Conservation (phyloP, 2,113 vertebrate genomes). For the Myrmecobius fasciatus region DNA sequence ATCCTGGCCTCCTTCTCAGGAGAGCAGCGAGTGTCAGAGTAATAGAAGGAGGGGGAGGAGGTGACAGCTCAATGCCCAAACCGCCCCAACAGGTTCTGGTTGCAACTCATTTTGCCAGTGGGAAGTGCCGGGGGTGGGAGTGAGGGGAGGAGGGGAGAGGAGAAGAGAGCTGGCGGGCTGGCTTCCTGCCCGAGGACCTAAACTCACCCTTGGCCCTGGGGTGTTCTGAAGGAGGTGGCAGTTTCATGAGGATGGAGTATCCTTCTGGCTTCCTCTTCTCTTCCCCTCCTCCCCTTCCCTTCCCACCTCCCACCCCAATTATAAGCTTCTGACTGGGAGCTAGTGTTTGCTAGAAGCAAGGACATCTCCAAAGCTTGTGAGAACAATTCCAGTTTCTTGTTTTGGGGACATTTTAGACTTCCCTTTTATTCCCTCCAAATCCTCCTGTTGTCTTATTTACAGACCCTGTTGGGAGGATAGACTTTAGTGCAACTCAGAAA, state of each 20-base stretch:
- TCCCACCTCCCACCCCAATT: background rate
- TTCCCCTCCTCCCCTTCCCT: background rate
- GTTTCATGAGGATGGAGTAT: background rate
- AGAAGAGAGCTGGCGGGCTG: slow-evolving; percentile 37
- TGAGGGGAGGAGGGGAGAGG: background rate
- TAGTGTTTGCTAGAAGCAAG: background rate
- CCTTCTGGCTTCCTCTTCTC: background rate
- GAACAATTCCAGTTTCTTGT: background rate
- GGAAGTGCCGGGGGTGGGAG: slow-evolving; percentile 44
- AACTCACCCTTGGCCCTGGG: background rate
- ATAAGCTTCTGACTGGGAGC: background rate
- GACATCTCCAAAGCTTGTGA: background rate
- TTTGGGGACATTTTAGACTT: background rate
- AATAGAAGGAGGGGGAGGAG: slow-evolving; percentile 59
- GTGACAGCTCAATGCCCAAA: slow-evolving; percentile 61
- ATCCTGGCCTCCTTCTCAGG: slow-evolving; percentile 62
- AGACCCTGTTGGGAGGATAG: background rate
- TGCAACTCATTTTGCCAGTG: slow-evolving; percentile 58
- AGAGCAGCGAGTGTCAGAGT: slow-evolving; percentile 60
- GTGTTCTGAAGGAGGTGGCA: background rate
- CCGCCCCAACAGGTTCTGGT: slow-evolving; percentile 78
- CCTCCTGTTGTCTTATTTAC: background rate
- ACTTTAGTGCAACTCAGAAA: background rate
- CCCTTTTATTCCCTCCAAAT: background rate
- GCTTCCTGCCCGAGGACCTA: background rate